Conservation (phyloP, 2,888 invertebrate genomes). For the Emmelina monodactyla region DNA sequence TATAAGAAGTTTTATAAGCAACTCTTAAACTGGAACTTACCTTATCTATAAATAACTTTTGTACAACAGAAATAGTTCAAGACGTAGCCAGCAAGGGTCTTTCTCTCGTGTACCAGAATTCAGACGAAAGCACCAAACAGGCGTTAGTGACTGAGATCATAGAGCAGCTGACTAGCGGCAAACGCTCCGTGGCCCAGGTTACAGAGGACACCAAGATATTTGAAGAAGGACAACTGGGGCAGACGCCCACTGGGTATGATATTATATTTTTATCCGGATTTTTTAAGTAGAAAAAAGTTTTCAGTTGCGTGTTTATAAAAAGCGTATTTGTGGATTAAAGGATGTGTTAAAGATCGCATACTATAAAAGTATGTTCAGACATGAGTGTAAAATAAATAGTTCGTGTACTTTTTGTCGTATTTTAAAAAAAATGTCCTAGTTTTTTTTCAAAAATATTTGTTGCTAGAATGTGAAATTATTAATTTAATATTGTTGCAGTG, state of each 20-base stretch:
- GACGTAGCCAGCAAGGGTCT: constrained; percentile 93
- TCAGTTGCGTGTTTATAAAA: too few relatives aligned
- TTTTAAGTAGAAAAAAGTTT: too few relatives aligned
- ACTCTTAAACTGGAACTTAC: neutral
- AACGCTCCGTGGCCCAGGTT: constrained; percentile 76
- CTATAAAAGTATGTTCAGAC: too few relatives aligned
- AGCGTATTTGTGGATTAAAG: too few relatives aligned
- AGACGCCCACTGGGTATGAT: constrained; percentile 84
- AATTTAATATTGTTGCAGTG: constrained; percentile 66
- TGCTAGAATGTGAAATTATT: too few relatives aligned
- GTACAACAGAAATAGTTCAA: constrained; percentile 82
- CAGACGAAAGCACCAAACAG: constrained; percentile 73
- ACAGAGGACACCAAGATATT: constrained; percentile 85
- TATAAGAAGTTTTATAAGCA: neutral
- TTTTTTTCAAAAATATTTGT: too few relatives aligned
- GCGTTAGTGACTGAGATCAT: constrained; percentile 80
- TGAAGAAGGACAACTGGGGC: constrained; percentile 86
- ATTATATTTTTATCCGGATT: too few relatives aligned
- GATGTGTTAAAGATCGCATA: too few relatives aligned
- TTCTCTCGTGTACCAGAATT: constrained; percentile 85
- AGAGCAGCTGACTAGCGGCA: constrained; percentile 83
- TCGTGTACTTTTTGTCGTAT: too few relatives aligned
- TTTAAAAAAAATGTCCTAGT: too few relatives aligned
- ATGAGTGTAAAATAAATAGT: too few relatives aligned
- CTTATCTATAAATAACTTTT: neutral